Evolutionary conservation across 1,140 invertebrate species (phyloP), one percentile per base, ranked within the genome.

Genomic region (Aphelinus certus): DNA sequence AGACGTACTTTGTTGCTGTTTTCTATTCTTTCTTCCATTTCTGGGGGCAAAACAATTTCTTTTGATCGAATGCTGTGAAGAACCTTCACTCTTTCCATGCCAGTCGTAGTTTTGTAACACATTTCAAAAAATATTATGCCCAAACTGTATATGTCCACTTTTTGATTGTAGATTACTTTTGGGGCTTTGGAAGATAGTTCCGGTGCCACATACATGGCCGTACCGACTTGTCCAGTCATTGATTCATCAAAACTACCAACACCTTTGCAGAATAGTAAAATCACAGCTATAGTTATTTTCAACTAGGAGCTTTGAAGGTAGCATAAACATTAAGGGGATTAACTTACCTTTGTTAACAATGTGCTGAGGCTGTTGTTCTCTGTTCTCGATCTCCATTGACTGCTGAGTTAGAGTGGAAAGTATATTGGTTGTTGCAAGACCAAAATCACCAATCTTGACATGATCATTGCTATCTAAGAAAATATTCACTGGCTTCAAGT

Each of bases 391-490:
- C 26, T 26, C 26, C 26, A 26, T 26, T 26, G 26, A 77, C 65
- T 65, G 85, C 84, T 7, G 79, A 4, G 70, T 79, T 3, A 82
- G 70, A 1, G 83, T 88, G 3, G 88, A 85, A 53, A 91, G 79
- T 70, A 91, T 89, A 80, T 89, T 93, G 43, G 93, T 95, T 0
- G 97, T 98, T 0, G 97, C 97, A 0, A 99, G 89, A 46, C 97
- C 97, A 88, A 99, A 99, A 88, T 99, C 97, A 63, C 97, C 97
- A 83, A 99, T 99, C 89, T 99, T 99, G 0, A 99, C 97, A 87
- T 97, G 96, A 87, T 99, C 97, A 77, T 95, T 92, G 6, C 92
- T 95, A 83, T 98, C 97, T 75, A 99, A 90, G 85, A 99, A 99
- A 82, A 99, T 97, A 85, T 99, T 99, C 0, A 97, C 96, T 1